Conservation (phyloP, 1,140 invertebrate species). For the Ladona fulva region DNA sequence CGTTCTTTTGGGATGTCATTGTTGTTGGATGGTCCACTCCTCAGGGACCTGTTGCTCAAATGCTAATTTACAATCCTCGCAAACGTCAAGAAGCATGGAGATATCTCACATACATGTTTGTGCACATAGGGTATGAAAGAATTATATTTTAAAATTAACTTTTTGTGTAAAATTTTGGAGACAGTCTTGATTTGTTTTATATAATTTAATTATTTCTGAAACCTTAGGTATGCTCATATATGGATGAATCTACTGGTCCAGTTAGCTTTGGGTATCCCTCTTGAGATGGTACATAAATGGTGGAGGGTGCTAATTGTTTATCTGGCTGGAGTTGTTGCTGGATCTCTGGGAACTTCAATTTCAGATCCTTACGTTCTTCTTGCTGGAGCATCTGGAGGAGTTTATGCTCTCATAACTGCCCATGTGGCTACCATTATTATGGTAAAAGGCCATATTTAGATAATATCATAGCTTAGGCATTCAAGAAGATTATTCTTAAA, state of each 20-base stretch:
- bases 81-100: constrained; percentile 84
- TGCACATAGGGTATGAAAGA: constrained; percentile 75
- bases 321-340: constrained; percentile 71
- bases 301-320: constrained; percentile 79
- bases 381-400: constrained; percentile 92
- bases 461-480: too few species aligned
- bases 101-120: constrained; percentile 92
- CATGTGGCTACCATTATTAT: constrained; percentile 91
- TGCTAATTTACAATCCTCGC: constrained; percentile 85
- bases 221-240: constrained; percentile 64
- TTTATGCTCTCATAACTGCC: constrained; percentile 90
- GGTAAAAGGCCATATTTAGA: constrained; percentile 44
- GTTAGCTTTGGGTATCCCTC: constrained; percentile 79
- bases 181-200: background rate
- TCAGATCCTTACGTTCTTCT: constrained; percentile 77
- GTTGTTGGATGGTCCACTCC: constrained; percentile 38
- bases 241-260: constrained; percentile 87
- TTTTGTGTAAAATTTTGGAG: background rate
- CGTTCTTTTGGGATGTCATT: constrained; percentile 31
- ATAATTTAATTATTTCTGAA: too few species aligned
- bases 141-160: background rate
- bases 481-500: too few species aligned
- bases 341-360: constrained; percentile 82
- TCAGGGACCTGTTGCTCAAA: constrained; percentile 59
- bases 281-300: constrained; percentile 94